These are phyloP conservation scores for Bimastos eiseni DNA, from an alignment of 2,888 invertebrate species.

Conservation along the genomic window DNA sequence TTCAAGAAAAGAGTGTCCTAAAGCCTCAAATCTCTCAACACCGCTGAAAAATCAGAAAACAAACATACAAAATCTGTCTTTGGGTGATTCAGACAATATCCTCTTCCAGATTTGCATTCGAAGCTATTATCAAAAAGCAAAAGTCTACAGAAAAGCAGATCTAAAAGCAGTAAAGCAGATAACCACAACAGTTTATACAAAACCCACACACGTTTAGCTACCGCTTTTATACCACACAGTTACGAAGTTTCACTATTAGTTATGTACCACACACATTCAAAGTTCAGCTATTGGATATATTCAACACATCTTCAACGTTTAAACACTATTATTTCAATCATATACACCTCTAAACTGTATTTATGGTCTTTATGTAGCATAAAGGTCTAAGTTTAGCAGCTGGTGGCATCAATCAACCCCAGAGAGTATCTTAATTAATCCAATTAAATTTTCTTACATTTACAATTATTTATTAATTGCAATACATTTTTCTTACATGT, in stretches of 20 bases:
- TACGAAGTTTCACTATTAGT: no score
- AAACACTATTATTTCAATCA: no score
- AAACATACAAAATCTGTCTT: background rate
- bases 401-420: background rate
- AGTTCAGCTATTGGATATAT: no score
- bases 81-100: background rate
- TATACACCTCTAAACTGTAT: no score
- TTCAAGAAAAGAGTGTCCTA: no score
- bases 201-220: no score
- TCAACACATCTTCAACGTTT: background rate
- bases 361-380: background rate
- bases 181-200: no score
- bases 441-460: no score
- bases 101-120: background rate
- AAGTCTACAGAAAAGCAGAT: conserved; percentile 1
- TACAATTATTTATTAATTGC: no score
- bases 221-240: no score
- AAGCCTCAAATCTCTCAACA: background rate
- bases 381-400: background rate
- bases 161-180: background rate
- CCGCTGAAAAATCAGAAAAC: background rate
- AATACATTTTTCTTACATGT: no score
- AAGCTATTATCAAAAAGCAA: background rate
- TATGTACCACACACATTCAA: no score
- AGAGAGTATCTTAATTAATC: background rate